Conservation (phyloP, 2,113 vertebrate species). For the Pipra filicauda region DNA sequence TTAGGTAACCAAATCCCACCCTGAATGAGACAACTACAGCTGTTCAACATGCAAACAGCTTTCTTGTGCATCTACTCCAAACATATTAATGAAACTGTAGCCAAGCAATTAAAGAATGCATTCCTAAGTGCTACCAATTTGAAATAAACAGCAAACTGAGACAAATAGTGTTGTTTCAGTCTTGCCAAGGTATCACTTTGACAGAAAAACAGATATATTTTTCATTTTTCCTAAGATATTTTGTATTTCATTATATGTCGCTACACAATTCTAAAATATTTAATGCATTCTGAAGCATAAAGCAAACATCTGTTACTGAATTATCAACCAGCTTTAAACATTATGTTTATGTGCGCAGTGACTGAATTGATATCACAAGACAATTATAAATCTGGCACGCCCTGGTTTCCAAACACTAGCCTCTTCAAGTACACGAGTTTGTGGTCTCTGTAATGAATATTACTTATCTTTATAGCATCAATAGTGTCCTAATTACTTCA, state of each 20-base stretch:
- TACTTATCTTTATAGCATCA: slow-evolving; percentile 49
- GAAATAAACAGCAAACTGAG: background rate
- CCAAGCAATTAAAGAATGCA: background rate
- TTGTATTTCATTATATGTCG: background rate
- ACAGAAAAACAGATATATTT: background rate
- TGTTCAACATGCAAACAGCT: background rate
- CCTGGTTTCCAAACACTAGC: background rate
- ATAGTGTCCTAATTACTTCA: background rate
- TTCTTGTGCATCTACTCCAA: background rate
- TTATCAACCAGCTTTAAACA: background rate
- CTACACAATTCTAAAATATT: background rate
- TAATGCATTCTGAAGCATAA: background rate
- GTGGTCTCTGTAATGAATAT: slow-evolving; percentile 47
- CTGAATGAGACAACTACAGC: background rate
- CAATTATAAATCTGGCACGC: background rate
- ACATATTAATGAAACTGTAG: background rate
- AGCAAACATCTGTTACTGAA: background rate
- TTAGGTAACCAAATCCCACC: background rate
- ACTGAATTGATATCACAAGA: background rate
- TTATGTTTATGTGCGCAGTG: background rate
- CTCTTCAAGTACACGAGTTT: background rate
- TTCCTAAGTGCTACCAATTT: background rate
- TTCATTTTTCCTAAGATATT: background rate
- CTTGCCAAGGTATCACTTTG: background rate
- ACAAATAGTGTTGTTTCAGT: background rate